Percentiles rank a stretch among this genome's conserved stretches.
Conservation (phyloP, 2,797 vertebrate genomes). For the Malacoctenus gilli region DNA sequence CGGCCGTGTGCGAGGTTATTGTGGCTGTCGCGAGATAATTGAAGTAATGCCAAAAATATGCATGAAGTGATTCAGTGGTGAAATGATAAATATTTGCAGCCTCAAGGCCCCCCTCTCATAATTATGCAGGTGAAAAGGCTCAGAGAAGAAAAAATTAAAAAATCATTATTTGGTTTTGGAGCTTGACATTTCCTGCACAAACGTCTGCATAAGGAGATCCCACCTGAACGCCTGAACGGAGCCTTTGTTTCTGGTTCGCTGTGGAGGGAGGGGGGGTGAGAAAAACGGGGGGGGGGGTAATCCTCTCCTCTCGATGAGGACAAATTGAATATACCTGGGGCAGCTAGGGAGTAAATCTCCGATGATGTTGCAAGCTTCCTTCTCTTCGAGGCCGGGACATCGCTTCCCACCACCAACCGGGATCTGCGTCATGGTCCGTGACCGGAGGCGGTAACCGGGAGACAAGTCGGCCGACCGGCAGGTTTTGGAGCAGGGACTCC, state of each 20-base stretch:
- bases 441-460: constrained; percentile 88
- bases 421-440: constrained; percentile 79
- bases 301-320: background rate
- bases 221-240: too few species aligned
- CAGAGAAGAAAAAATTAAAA: constrained; percentile 38
- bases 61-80: constrained; percentile 20
- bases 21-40: constrained; percentile 23
- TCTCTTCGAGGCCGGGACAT: constrained; percentile 89
- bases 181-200: constrained; percentile 9
- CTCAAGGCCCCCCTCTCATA: constrained; percentile 18
- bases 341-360: constrained; percentile 87
- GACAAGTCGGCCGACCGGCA: constrained; percentile 83
- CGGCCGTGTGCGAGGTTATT: constrained; percentile 17
- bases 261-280: too few species aligned
- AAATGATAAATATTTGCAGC: constrained; percentile 40
- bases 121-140: constrained; percentile 41
- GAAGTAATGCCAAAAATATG: constrained; percentile 5
- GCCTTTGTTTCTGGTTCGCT: too few species aligned
- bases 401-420: constrained; percentile 78
- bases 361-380: constrained; percentile 86
- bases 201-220: constrained; percentile 7
- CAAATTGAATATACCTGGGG: constrained; percentile 82
- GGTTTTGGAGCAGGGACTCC: constrained; percentile 89
- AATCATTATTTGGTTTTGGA: constrained; percentile 31
- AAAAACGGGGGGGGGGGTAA: too few species aligned